Conservation (phyloP, 2,888 invertebrate genomes). For the Cataglyphis livida region DNA sequence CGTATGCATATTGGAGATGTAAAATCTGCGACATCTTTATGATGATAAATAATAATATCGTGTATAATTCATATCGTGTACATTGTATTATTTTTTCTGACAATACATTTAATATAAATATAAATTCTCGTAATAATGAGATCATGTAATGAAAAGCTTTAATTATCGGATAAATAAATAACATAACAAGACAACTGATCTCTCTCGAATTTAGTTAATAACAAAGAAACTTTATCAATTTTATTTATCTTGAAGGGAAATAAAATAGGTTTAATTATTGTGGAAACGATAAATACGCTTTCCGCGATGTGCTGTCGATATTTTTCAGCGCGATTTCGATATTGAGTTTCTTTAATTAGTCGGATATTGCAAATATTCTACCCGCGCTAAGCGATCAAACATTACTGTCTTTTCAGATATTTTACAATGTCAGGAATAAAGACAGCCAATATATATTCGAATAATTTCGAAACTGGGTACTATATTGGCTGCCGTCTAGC, state of each 20-base stretch:
- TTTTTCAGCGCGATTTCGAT: background rate
- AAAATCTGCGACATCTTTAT: background rate
- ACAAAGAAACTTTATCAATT: background rate
- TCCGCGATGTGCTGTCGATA: background rate
- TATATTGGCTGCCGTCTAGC: constrained; percentile 55
- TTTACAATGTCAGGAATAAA: constrained; percentile 21
- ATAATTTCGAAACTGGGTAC: constrained; percentile 63
- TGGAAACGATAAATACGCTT: constrained; percentile 1
- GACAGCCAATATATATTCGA: constrained; percentile 52
- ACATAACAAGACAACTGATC: background rate
- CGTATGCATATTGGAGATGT: background rate
- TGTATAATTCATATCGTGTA: background rate
- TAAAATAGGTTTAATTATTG: background rate
- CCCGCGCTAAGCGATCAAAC: background rate
- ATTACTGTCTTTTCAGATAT: background rate
- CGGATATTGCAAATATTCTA: constrained; percentile 3
- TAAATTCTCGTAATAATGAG: constrained; percentile 13
- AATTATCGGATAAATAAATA: background rate
- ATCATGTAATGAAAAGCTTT: background rate
- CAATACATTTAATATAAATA: background rate
- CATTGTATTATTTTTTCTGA: background rate
- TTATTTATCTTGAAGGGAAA: background rate
- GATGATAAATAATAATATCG: background rate
- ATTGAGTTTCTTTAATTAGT: background rate
- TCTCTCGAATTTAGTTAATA: background rate